Percentiles rank a stretch among this genome's conserved stretches.
phyloP scores from a whole-genome alignment of 2,113 vertebrate genomes.

The Scophthalmus maximus region DNA sequence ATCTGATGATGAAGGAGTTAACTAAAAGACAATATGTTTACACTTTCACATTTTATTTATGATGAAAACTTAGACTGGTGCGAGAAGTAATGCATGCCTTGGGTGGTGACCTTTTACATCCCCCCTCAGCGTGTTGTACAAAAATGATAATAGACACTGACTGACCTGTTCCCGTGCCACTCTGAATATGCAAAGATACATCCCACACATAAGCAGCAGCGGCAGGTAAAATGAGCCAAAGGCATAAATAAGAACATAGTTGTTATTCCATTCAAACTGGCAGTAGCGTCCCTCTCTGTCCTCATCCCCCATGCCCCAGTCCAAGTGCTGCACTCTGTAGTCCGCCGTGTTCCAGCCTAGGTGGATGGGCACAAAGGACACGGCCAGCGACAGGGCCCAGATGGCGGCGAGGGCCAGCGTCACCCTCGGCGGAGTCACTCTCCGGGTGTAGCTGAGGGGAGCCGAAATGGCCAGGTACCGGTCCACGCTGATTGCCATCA shows the following conservation, averaged over 20 bases:
- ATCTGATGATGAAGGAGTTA: too few species aligned
- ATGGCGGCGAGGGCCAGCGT: slow-evolving; percentile 84
- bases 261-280: slow-evolving; percentile 87
- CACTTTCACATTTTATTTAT: too few species aligned
- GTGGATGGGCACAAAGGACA: slow-evolving; percentile 92
- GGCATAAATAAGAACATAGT: slow-evolving; percentile 86
- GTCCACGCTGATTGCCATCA: slow-evolving; percentile 94
- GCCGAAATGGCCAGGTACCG: slow-evolving; percentile 90
- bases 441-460: slow-evolving; percentile 87
- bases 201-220: slow-evolving; percentile 90
- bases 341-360: slow-evolving; percentile 92
- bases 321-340: slow-evolving; percentile 81
- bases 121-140: not conserved
- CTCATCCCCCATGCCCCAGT: slow-evolving; percentile 49
- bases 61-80: too few species aligned
- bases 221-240: slow-evolving; percentile 91
- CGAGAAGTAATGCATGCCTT: not conserved
- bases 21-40: too few species aligned
- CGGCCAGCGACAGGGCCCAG: slow-evolving; percentile 87
- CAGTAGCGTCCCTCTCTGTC: slow-evolving; percentile 79
- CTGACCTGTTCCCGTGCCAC: slow-evolving; percentile 88
- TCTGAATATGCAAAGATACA: slow-evolving; percentile 91
- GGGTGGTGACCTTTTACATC: not conserved
- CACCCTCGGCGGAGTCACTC: slow-evolving; percentile 86
- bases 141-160: slow-evolving; percentile 35